Conservation (phyloP, 2,113 vertebrate genomes). For the Xiphophorus hellerii region DNA sequence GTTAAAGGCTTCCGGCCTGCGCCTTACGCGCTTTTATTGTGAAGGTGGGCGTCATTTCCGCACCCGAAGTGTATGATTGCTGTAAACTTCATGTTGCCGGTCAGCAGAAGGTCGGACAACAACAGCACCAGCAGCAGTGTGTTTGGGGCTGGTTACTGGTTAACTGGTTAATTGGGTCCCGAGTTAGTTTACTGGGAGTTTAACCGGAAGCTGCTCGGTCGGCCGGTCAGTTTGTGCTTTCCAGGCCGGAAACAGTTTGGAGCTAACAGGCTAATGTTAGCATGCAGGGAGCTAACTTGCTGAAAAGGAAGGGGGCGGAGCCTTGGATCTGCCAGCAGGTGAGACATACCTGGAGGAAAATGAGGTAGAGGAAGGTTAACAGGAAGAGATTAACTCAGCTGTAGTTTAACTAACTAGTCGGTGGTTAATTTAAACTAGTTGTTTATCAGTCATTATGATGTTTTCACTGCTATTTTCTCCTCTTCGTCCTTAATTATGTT, state of each 20-base stretch:
- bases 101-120: constrained; percentile 22
- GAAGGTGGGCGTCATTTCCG: accelerated
- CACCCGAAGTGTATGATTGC: constrained; percentile 1
- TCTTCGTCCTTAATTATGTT: no score
- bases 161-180: background rate
- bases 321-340: constrained; percentile 35
- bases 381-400: no score
- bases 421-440: no score
- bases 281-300: constrained; percentile 56
- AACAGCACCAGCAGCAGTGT: background rate
- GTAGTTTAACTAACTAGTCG: no score
- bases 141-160: background rate
- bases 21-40: constrained; percentile 29
- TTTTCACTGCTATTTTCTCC: no score
- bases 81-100: background rate
- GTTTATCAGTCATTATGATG: no score
- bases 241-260: constrained; percentile 12
- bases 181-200: background rate
- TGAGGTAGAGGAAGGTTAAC: no score
- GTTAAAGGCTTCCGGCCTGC: background rate
- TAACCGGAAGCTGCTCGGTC: background rate
- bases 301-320: constrained; percentile 41
- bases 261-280: constrained; percentile 17
- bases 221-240: background rate
- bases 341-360: constrained; percentile 13